Evolutionary conservation across 2,888 invertebrate species (phyloP), one percentile per base, ranked within the genome.

Genomic region (Cheilosia impressa): DNA sequence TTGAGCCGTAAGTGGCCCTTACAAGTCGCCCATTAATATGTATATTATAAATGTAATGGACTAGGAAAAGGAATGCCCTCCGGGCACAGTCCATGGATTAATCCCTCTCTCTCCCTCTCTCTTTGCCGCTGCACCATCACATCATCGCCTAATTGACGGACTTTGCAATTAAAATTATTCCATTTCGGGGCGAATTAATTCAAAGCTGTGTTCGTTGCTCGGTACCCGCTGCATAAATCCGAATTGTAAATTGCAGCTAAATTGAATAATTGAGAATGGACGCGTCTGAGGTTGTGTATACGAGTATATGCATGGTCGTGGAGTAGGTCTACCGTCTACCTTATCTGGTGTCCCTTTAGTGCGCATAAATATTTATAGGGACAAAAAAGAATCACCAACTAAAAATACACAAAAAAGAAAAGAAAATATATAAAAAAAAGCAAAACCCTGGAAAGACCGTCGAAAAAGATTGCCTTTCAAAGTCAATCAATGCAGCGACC

Each of bases 91-190:
- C 68, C 43, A 27, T 68, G 50, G 62, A 76, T 45, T 45, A 9
- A 45, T 9, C 9, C 19, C 47, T 19, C 17, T 9, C 17, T 17
- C 47, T n/a, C 6, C n/a, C 43, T 38, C 5, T 5, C 4, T 19
- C 52, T 19, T 34, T 34, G 7, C 5, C 13, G n/a, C 41, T 38
- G 34, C 45, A 10, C 22, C 27, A 7, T n/a, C 17, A 17, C 57
- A 19, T 58, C 10, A 45, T 55, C 17, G 63, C 45, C 68, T 85
- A 85, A 85, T 85, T 85, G 85, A 85, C 72, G 57, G 68, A 81
- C 76, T 85, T 85, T 85, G 85, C 80, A 85, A 85, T 85, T 85
- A 81, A 85, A 85, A 85, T 85, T 85, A 85, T 85, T 85, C 85
- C 85, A 84, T 80, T 84, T 80, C 60, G 69, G 80, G 53, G 65